phyloP scores from a whole-genome alignment of 2,888 invertebrate genomes.

The Dryobotodes eremita region DNA sequence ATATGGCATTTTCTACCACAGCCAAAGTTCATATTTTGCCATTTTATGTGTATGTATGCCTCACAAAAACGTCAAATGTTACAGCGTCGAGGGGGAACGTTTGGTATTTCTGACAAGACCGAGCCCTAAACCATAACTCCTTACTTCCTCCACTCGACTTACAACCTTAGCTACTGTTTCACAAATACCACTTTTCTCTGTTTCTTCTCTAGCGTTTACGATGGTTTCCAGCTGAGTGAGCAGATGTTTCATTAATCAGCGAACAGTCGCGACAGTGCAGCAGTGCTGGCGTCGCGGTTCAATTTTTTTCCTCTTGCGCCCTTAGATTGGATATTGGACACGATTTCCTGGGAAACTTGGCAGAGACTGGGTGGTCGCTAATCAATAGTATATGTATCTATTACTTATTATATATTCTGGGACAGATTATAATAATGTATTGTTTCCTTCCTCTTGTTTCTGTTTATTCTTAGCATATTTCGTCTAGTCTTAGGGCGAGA shows the following conservation, averaged over 20 bases:
- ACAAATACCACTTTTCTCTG: slow-evolving; percentile 59
- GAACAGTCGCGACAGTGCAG: slow-evolving; percentile 89
- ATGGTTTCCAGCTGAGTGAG: slow-evolving; percentile 83
- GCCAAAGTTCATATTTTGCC: slow-evolving; percentile 86
- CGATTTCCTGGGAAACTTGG: slow-evolving; percentile 88
- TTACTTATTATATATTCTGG: slow-evolving; percentile 39
- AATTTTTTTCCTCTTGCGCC: slow-evolving; percentile 89
- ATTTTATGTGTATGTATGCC: slow-evolving; percentile 86
- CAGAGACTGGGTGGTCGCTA: slow-evolving; percentile 86
- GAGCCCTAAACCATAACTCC: slow-evolving; percentile 62
- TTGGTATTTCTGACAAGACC: slow-evolving; percentile 84
- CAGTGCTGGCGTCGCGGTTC: slow-evolving; percentile 86
- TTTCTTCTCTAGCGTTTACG: slow-evolving; percentile 61
- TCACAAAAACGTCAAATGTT: slow-evolving; percentile 90
- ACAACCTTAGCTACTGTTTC: accelerated
- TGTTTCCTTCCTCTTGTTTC: slow-evolving; percentile 28
- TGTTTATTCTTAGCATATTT: slow-evolving; percentile 15
- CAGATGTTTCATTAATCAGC: slow-evolving; percentile 89
- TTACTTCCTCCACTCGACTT: slow-evolving; percentile 29
- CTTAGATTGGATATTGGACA: slow-evolving; percentile 90
- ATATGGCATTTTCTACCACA: slow-evolving; percentile 66
- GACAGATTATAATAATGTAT: slow-evolving; percentile 46
- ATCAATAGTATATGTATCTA: slow-evolving; percentile 67
- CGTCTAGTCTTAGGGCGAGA: neutral
- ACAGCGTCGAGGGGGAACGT: slow-evolving; percentile 89